Conservation (phyloP, 2,113 vertebrate genomes). For the Puntigrus tetrazona region DNA sequence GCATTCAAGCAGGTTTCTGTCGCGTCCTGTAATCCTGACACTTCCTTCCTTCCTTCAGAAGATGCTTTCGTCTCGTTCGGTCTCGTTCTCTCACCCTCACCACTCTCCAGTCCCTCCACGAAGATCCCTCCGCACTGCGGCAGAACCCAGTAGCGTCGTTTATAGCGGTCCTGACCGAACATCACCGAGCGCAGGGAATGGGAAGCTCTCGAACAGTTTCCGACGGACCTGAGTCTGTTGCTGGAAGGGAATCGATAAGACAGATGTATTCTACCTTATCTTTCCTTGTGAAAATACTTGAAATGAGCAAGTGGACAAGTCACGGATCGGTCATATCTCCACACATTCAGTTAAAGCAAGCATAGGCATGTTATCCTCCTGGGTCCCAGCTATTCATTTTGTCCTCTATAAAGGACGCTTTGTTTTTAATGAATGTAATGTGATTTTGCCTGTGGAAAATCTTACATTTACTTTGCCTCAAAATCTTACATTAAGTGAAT, state of each 20-base stretch:
- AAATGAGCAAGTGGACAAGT: background rate
- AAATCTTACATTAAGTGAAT: background rate
- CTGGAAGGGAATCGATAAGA: conserved; percentile 67
- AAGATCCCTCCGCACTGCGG: conserved; percentile 90
- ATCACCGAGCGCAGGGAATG: conserved; percentile 88
- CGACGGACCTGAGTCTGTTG: conserved; percentile 90
- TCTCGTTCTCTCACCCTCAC: conserved; percentile 80
- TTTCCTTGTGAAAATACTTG: background rate
- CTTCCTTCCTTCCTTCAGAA: background rate
- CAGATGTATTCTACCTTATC: background rate
- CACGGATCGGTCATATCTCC: background rate
- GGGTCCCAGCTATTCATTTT: background rate
- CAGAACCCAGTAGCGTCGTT: conserved; percentile 91
- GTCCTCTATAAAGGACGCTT: conserved; percentile 5
- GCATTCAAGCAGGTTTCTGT: background rate
- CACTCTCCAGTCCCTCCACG: conserved; percentile 90
- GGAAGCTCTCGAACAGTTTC: conserved; percentile 90
- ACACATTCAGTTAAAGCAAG: background rate
- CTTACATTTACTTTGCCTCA: too few species aligned
- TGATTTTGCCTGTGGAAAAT: background rate
- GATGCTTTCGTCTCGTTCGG: background rate
- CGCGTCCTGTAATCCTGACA: background rate
- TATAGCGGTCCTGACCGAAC: conserved; percentile 93
- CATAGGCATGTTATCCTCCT: background rate
- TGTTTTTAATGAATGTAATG: conserved; percentile 1